phyloP scores from a whole-genome alignment of 2,797 vertebrate genomes.

The Nasua narica region DNA sequence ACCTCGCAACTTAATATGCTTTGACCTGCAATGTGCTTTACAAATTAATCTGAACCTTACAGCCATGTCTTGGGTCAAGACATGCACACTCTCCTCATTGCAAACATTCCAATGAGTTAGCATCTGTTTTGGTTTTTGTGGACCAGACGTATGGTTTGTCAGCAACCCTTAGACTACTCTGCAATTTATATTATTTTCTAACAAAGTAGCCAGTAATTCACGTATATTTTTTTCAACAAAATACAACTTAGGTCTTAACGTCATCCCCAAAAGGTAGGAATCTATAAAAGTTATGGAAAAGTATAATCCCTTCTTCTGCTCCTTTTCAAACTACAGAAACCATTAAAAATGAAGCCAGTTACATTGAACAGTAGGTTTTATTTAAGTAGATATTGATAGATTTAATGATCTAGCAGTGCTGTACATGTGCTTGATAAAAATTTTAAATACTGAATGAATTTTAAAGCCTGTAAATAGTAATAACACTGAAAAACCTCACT shows the following conservation, averaged over 20 bases:
- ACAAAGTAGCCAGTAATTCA: background rate
- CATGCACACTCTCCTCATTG: background rate
- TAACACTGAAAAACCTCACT: background rate
- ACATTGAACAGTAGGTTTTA: background rate
- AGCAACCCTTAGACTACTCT: background rate
- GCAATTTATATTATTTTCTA: background rate
- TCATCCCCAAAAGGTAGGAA: background rate
- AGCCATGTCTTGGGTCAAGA: background rate
- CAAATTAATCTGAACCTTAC: background rate
- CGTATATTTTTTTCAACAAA: background rate
- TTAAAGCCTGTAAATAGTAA: slow-evolving; percentile 14
- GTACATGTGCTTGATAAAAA: background rate
- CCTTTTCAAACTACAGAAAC: background rate
- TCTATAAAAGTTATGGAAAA: background rate
- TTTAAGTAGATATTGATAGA: background rate
- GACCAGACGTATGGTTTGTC: background rate
- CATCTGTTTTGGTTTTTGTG: slow-evolving; percentile 14
- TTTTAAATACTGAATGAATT: slow-evolving; percentile 30
- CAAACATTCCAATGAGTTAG: background rate
- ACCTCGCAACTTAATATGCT: background rate
- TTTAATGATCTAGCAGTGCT: slow-evolving; percentile 13
- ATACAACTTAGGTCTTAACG: background rate
- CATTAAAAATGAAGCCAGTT: slow-evolving; percentile 18
- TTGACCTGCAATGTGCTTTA: background rate
- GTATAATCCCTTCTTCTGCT: background rate